Evolutionary conservation across 2,797 vertebrate genomes (phyloP).

Genomic region (Remorina albescens): DNA sequence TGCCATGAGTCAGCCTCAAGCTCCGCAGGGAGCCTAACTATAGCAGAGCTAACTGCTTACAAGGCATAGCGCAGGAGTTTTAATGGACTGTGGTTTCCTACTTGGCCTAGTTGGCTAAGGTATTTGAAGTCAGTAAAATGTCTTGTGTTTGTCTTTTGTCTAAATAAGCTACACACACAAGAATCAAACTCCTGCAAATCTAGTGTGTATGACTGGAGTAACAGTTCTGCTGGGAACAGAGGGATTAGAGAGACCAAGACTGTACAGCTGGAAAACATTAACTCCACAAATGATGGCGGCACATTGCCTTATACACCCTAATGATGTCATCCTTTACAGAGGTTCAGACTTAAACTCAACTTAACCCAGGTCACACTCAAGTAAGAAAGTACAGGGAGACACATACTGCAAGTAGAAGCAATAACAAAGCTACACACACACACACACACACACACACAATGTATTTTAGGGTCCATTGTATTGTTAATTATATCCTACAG

Average conservation of each 20-base stretch:
- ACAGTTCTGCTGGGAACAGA: constrained; percentile 35
- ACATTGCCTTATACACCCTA: constrained; percentile 56
- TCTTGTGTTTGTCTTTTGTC: constrained; percentile 52
- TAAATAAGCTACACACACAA: constrained; percentile 36
- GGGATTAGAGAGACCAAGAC: constrained; percentile 39
- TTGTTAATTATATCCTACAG: not conserved
- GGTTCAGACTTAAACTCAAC: constrained; percentile 49
- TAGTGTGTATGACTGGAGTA: constrained; percentile 6
- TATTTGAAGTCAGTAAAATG: constrained; percentile 57
- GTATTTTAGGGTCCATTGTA: not conserved
- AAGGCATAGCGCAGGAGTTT: constrained; percentile 64
- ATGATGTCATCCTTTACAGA: constrained; percentile 75
- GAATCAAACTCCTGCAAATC: constrained; percentile 17
- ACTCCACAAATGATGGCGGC: constrained; percentile 64
- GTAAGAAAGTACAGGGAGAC: constrained; percentile 11
- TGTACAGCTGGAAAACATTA: constrained; percentile 80
- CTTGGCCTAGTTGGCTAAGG: constrained; percentile 63
- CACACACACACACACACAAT: not conserved
- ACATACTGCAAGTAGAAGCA: not conserved
- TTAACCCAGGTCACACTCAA: constrained; percentile 41
- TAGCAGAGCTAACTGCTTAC: constrained; percentile 76
- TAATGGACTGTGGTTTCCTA: constrained; percentile 72
- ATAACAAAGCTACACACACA: not conserved
- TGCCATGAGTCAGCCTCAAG: constrained; percentile 76
- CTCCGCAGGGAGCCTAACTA: constrained; percentile 75